These are phyloP conservation scores for Corythaeola cristata DNA, from an alignment of 2,113 vertebrate genomes.

Conservation along the genomic window DNA sequence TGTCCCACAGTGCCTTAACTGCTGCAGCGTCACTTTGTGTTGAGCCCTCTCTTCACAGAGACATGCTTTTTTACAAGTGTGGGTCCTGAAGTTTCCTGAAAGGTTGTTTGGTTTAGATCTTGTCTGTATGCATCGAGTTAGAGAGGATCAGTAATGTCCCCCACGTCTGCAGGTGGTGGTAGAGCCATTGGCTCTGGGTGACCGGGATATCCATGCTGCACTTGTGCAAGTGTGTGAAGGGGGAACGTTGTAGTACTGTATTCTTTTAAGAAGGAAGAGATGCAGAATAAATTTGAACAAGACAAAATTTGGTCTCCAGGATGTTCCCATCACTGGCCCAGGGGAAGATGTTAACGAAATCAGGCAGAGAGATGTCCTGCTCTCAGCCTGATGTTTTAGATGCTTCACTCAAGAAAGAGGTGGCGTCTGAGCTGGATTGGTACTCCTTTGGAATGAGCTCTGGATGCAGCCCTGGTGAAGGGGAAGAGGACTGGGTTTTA, in stretches of 20 bases:
- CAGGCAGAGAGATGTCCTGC: not conserved
- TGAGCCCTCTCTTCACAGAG: not conserved
- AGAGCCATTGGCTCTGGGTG: fast-evolving
- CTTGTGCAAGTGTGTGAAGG: not conserved
- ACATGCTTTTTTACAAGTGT: not conserved
- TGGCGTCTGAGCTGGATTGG: not conserved
- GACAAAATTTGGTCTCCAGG: not conserved
- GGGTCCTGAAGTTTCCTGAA: not conserved
- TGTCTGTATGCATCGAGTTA: not conserved
- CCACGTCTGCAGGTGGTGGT: fast-evolving
- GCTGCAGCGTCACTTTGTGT: fast-evolving
- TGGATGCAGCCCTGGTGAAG: not conserved
- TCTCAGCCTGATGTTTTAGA: not conserved
- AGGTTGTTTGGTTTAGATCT: not conserved
- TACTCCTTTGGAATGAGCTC: not conserved
- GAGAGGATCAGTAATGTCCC: not conserved
- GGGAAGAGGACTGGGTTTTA: not conserved
- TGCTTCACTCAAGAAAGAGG: not conserved
- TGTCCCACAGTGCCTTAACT: fast-evolving
- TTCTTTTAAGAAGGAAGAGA: not conserved
- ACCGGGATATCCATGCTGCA: not conserved
- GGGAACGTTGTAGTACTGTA: fast-evolving
- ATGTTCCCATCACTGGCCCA: not conserved
- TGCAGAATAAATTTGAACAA: not conserved
- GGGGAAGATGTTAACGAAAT: not conserved